These are phyloP conservation scores for Caenorhabditis brenneri DNA, from an alignment of 1,140 invertebrate species.

Conservation along the genomic window DNA sequence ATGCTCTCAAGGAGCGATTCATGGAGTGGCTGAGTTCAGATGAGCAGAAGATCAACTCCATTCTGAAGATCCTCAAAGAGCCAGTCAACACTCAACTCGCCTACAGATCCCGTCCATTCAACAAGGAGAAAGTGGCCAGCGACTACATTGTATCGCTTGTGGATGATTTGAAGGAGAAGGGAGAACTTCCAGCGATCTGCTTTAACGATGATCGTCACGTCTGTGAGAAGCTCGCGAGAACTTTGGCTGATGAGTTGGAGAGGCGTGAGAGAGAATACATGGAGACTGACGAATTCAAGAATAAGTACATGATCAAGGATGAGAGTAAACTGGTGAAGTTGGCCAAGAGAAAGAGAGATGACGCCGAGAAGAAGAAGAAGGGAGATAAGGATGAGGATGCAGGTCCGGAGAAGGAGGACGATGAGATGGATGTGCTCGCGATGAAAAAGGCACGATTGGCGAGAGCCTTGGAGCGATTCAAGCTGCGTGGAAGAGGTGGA, in stretches of 20 bases:
- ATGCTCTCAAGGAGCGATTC: constrained; percentile 65
- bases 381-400: constrained; percentile 61
- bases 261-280: constrained; percentile 52
- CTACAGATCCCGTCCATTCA: constrained; percentile 63
- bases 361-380: constrained; percentile 65
- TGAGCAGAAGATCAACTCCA: constrained; percentile 60
- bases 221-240: constrained; percentile 64
- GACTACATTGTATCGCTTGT: constrained; percentile 66
- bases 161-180: constrained; percentile 62
- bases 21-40: constrained; percentile 67
- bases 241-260: constrained; percentile 59
- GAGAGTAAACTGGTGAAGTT: constrained; percentile 64
- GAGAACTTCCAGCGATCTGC: constrained; percentile 66
- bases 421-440: constrained; percentile 64
- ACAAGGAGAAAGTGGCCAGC: constrained; percentile 63
- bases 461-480: constrained; percentile 61
- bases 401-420: constrained; percentile 40
- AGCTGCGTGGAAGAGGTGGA: constrained; percentile 58
- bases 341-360: constrained; percentile 66
- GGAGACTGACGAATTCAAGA: constrained; percentile 66
- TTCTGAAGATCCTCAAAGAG: constrained; percentile 34
- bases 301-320: constrained; percentile 55
- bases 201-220: constrained; percentile 70
- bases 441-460: constrained; percentile 61
- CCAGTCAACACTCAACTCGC: constrained; percentile 66